These are phyloP conservation scores for Perca fluviatilis DNA, from an alignment of 2,113 vertebrate genomes.

Conservation along the genomic window DNA sequence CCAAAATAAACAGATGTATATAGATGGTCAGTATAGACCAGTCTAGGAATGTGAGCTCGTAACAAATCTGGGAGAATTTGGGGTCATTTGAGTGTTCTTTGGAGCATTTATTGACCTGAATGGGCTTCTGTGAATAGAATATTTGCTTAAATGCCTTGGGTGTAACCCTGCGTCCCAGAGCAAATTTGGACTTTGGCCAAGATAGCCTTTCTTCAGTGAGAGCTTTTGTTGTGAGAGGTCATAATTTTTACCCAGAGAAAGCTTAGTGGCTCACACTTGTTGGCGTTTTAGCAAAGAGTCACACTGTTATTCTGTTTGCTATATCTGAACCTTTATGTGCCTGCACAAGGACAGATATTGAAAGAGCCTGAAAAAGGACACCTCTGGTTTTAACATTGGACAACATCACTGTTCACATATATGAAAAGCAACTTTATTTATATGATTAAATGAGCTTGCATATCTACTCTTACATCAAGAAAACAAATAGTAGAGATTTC, in stretches of 20 bases:
- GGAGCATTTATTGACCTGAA: slow-evolving; percentile 59
- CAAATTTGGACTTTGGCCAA: slow-evolving; percentile 61
- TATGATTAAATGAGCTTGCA: not conserved
- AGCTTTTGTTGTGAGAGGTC: slow-evolving; percentile 50
- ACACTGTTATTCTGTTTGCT: slow-evolving; percentile 20
- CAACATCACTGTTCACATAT: not conserved
- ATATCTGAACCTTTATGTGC: not conserved
- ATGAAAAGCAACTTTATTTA: not conserved
- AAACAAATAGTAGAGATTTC: not conserved
- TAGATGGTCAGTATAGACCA: slow-evolving; percentile 61
- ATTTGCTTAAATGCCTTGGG: slow-evolving; percentile 65
- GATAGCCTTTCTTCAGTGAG: slow-evolving; percentile 32
- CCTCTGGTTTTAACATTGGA: not conserved
- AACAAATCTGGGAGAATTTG: slow-evolving; percentile 50
- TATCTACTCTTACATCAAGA: not conserved
- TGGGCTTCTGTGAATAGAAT: slow-evolving; percentile 66
- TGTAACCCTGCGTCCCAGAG: slow-evolving; percentile 43
- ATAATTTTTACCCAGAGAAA: slow-evolving; percentile 32
- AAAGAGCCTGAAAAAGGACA: not conserved
- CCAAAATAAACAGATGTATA: slow-evolving; percentile 61
- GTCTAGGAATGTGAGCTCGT: slow-evolving; percentile 56
- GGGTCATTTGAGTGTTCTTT: slow-evolving; percentile 52
- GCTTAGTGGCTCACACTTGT: slow-evolving; percentile 10
- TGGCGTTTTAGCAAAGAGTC: slow-evolving; percentile 10
- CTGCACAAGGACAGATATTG: not conserved